A percentile compares a stretch with the other conserved stretches of the same genome.
Evolutionary conservation across 2,888 invertebrate genomes (phyloP).

Genomic region (Lucinisca nassula): DNA sequence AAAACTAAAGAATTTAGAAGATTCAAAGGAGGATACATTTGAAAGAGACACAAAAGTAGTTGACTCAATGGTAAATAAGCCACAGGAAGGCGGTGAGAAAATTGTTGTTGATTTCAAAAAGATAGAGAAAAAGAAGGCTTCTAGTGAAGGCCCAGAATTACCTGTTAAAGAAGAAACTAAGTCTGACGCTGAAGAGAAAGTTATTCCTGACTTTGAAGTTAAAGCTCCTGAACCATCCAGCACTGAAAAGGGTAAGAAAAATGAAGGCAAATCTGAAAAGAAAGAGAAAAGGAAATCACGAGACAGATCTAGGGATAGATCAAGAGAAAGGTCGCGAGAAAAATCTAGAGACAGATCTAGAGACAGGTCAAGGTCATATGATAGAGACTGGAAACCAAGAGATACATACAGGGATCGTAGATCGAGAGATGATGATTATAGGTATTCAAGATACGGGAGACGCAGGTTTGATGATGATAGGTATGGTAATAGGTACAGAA

Average conservation of each 20-base stretch:
- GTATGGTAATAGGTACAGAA: constrained; percentile 8
- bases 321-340: constrained; percentile 4
- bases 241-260: constrained; percentile 40
- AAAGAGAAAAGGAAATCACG: constrained; percentile 46
- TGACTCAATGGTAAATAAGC: constrained; percentile 19
- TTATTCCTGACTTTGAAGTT: background rate
- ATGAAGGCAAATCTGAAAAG: constrained; percentile 18
- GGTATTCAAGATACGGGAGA: background rate
- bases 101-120: background rate
- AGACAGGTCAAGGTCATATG: constrained; percentile 40
- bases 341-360: constrained; percentile 22
- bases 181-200: constrained; percentile 14
- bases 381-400: constrained; percentile 27
- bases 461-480: background rate
- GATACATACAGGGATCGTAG: background rate
- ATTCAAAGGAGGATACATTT: constrained; percentile 59
- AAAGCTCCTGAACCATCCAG: constrained; percentile 32
- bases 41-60: constrained; percentile 15
- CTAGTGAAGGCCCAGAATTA: background rate
- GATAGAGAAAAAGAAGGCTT: constrained; percentile 1
- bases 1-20: constrained; percentile 67
- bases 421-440: constrained; percentile 14
- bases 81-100: constrained; percentile 13
- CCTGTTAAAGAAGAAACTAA: background rate
- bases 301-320: constrained; percentile 27